phyloP scores from a whole-genome alignment of 2,797 vertebrate genomes.

The Tapirus indicus region DNA sequence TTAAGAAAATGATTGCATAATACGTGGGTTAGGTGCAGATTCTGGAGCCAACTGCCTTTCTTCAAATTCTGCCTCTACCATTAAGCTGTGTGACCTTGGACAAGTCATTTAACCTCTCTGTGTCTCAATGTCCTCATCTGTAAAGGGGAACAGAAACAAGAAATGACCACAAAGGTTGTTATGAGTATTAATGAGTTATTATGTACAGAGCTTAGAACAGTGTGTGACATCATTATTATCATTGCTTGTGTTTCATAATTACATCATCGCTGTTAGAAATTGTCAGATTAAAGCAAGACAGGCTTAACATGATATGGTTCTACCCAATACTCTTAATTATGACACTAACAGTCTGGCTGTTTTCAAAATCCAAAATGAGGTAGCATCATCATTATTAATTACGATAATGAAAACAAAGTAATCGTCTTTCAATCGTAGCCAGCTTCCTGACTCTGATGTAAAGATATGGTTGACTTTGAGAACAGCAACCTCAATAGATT shows the following conservation, averaged over 20 bases:
- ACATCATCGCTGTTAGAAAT: neutral
- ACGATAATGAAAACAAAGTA: slow-evolving; percentile 42
- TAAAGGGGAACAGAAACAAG: neutral
- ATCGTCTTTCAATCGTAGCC: neutral
- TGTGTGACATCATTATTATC: neutral
- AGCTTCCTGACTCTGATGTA: neutral
- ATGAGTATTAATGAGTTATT: neutral
- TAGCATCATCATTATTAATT: neutral
- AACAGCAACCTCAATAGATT: neutral
- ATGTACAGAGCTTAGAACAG: neutral
- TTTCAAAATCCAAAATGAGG: slow-evolving; percentile 31
- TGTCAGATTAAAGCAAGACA: slow-evolving; percentile 29
- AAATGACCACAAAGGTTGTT: neutral
- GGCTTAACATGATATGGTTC: neutral
- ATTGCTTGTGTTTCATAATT: neutral
- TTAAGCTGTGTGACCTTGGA: neutral
- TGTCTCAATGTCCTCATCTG: neutral
- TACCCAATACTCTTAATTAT: neutral
- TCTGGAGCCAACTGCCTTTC: neutral
- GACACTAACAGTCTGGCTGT: neutral
- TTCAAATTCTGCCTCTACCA: neutral
- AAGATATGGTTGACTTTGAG: slow-evolving; percentile 19
- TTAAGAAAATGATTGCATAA: neutral
- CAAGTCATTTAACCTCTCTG: neutral
- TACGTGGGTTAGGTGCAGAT: neutral